Evolutionary conservation across 53 echinoderm and acorn worm species (phyloP), one percentile per base, ranked within the genome.

Genomic region (Astropecten irregularis): DNA sequence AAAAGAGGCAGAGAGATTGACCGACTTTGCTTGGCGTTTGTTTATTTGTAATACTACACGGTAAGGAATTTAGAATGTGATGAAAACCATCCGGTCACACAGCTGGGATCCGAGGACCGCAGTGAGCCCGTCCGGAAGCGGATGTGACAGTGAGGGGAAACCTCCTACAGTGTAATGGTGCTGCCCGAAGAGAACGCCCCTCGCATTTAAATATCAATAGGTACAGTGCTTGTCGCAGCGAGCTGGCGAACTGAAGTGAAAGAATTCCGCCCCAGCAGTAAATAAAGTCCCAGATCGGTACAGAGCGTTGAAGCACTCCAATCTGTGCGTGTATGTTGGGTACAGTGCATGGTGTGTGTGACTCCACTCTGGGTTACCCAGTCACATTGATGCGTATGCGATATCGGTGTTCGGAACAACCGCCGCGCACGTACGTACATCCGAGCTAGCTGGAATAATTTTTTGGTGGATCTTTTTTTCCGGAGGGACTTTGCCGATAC

Each of bases 21-120:
- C 79, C 79, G 61, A 79, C 62, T 79, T 79, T n/a, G 60, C 63
- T 40, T 46, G 62, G 28, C 79, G 79, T 79, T 79, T 79, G 79
- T 79, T 79, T 79, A 79, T 79, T 79, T 79, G 79, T 79, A 79
- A 61, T 79, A 79, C 79, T 46, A 79, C 79, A 79, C 79, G 60
- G 79, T 46, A 20, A 61, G 62, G 79, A 79, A 79, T 79, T 79
- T 79, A 79, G 79, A 47, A 62, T 79, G 79, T 79, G 79, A 79
- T 79, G 79, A 79, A 79, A 79, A 61, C 62, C 79, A 79, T 79
- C 79, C 79, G 79, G 79, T 60, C 79, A 46, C 79, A 31, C 79
- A 47, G 79, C 33, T 79, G 79, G 68, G 29, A 62, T 46, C 48
- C 60, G 79, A 62, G 79, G 79, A 62, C 62, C 21, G 46, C 28